Evolutionary conservation across 2,113 vertebrate species (phyloP), one percentile per base, ranked within the genome.

Genomic region (Brevimyrus niger): DNA sequence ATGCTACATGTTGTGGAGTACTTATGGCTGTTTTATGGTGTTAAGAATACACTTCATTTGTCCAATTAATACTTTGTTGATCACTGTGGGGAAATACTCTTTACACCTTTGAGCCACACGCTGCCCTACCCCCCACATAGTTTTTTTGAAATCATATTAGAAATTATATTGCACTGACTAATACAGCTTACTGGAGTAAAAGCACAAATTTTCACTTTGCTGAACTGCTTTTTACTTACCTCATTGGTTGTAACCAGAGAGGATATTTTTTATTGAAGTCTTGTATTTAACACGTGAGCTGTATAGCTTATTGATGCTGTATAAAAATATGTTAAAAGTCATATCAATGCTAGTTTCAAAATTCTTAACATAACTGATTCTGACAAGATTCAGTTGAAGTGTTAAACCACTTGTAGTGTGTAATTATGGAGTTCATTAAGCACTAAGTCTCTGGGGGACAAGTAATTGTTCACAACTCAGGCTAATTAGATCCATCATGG

Each of bases 401-500:
- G 38, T 83, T 47, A 51, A 53, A 13, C 47, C 73, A 53, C 42
- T 51, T 51, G 38, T 50, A 82, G 23, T 48, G 88, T 89, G 38
- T 44, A 89, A 84, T 46, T 61, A 65, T 19, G 61, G 76, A 46
- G 21, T 17, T 84, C 48, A 46, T 89, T 47, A 61, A 23, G 51
- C 10, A 13, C 51, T 10, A 35, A 4, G 51, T 84, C 88, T 84
- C 80, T 38, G n/a, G 88, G 35, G 51, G 35, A 82, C 48, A 76
- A 7, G 35, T 55, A 83, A 89, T 83, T 84, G 80, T 89, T 73
- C 88, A 61, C 76, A 85, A 80, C 50, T 89, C 23, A 15, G 76
- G 69, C 31, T 89, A 89, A 89, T 89, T 83, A 89, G 47, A 73
- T 19, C 50, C 69, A 51, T 46, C 10, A 38, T 17, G 50, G 50